These are phyloP conservation scores for Tolypeutes matacus DNA, from an alignment of 2,797 vertebrate species.

Conservation along the genomic window DNA sequence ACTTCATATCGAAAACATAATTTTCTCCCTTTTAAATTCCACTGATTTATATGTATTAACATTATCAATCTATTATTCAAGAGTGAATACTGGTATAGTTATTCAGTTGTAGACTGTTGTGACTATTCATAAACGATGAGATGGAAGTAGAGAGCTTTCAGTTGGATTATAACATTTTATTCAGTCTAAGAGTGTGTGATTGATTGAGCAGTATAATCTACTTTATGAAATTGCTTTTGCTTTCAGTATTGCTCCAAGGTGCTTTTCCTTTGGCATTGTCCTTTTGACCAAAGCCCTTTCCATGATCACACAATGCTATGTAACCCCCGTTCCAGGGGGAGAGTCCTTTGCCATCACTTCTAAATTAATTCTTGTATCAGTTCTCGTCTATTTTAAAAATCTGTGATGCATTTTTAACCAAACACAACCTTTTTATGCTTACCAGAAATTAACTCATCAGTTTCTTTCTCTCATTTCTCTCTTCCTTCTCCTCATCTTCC, in stretches of 20 bases:
- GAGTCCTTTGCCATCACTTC: slow-evolving; percentile 41
- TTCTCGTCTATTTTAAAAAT: slow-evolving; percentile 42
- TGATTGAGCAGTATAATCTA: slow-evolving; percentile 64
- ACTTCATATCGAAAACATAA: slow-evolving; percentile 54
- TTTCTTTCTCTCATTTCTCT: slow-evolving; percentile 56
- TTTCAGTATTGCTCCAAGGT: slow-evolving; percentile 71
- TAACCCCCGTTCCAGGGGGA: neutral
- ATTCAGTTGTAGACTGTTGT: slow-evolving; percentile 76
- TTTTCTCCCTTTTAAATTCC: slow-evolving; percentile 72
- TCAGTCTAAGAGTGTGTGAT: slow-evolving; percentile 62
- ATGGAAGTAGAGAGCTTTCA: slow-evolving; percentile 72
- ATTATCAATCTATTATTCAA: slow-evolving; percentile 60
- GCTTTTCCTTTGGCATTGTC: slow-evolving; percentile 66
- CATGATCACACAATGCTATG: slow-evolving; percentile 27
- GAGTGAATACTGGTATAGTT: slow-evolving; percentile 68
- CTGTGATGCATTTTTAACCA: slow-evolving; percentile 59
- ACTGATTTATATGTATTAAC: slow-evolving; percentile 76
- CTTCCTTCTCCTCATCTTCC: slow-evolving; percentile 2
- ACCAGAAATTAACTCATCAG: neutral
- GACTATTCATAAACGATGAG: slow-evolving; percentile 70
- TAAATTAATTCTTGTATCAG: slow-evolving; percentile 20
- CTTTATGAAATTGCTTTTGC: slow-evolving; percentile 70
- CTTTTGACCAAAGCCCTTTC: slow-evolving; percentile 59
- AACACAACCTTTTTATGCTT: slow-evolving; percentile 5
- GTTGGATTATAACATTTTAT: slow-evolving; percentile 74